Conservation (phyloP, 2,888 invertebrate genomes). For the Idaea aversata region DNA sequence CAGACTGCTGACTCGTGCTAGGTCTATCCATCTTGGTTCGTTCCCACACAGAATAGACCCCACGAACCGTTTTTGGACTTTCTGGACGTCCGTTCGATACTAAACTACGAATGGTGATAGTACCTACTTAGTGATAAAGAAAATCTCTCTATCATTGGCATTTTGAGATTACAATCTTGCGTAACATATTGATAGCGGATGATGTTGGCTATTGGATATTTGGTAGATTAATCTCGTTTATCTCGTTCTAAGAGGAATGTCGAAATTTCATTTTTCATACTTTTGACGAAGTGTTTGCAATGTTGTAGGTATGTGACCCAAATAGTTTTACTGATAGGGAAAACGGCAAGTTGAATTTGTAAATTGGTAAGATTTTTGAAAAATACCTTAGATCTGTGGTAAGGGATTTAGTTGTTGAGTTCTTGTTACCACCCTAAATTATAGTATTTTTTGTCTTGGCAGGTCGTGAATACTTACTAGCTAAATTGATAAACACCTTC, state of each 20-base stretch:
- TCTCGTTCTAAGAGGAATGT: constrained; percentile 44
- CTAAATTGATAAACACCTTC: too few species aligned
- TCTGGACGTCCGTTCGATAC: constrained; percentile 33
- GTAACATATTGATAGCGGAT: constrained; percentile 57
- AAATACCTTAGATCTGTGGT: background rate
- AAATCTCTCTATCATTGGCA: constrained; percentile 67
- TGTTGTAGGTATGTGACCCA: constrained; percentile 13
- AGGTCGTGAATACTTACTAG: too few species aligned
- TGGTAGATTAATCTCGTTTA: constrained; percentile 49
- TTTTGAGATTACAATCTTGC: constrained; percentile 65
- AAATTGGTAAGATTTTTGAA: background rate
- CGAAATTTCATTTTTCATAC: constrained; percentile 44
- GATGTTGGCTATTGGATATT: constrained; percentile 36
- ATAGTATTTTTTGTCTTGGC: too few species aligned
- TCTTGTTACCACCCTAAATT: too few species aligned
- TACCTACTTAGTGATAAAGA: constrained; percentile 56
- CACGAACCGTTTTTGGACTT: constrained; percentile 43
- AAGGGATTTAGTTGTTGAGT: too few species aligned
- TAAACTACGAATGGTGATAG: constrained; percentile 43
- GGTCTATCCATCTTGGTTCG: constrained; percentile 64
- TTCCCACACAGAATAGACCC: constrained; percentile 38
- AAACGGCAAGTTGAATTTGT: background rate
- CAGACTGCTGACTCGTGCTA: constrained; percentile 65
- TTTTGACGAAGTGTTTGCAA: constrained; percentile 36
- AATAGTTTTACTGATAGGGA: constrained; percentile 2